phyloP scores from a whole-genome alignment of 2,113 vertebrate species.

The Australoheros scitulus region DNA sequence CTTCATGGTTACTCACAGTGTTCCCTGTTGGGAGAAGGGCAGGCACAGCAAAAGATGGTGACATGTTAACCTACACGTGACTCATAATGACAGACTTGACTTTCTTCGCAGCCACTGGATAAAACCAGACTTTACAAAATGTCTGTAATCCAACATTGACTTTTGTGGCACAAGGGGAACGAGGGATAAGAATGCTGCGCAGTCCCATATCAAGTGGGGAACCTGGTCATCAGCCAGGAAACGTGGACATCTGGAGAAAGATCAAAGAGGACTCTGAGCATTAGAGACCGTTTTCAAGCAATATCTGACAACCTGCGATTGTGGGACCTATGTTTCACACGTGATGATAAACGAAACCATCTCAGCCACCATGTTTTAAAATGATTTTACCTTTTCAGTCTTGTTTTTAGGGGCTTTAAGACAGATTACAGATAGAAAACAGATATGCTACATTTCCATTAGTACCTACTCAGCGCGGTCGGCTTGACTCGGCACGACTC shows the following conservation, averaged over 20 bases:
- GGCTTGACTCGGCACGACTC: too few species aligned
- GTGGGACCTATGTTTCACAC: background rate
- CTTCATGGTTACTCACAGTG: background rate
- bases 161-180: too few species aligned
- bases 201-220: background rate
- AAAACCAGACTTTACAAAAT: background rate
- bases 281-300: background rate
- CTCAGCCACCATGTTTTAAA: background rate
- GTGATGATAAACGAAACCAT: background rate
- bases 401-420: background rate
- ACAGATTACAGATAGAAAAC: background rate
- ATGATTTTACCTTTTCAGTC: background rate
- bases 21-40: background rate
- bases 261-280: background rate
- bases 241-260: background rate
- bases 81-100: background rate
- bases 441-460: too few species aligned
- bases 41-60: background rate
- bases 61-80: background rate
- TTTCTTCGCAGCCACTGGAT: slow-evolving; percentile 1
- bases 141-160: background rate
- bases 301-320: background rate
- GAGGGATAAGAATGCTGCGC: background rate
- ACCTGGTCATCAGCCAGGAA: background rate
- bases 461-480: too few species aligned